Conservation (phyloP, 2,113 vertebrate genomes). For the Leucosticte australis region DNA sequence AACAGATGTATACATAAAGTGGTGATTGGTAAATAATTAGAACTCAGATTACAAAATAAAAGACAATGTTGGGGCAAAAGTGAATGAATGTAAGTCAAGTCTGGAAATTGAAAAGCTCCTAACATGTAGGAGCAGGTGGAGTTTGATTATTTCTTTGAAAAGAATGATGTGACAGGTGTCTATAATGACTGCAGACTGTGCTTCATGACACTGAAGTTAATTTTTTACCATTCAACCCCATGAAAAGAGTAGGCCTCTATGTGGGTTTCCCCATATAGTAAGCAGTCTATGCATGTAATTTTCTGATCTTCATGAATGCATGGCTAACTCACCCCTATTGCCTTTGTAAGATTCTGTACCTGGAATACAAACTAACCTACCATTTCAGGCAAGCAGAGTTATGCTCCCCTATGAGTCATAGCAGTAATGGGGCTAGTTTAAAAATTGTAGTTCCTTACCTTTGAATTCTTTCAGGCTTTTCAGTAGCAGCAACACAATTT, state of each 20-base stretch:
- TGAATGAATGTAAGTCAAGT: neutral
- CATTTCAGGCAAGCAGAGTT: neutral
- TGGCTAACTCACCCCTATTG: neutral
- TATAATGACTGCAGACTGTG: neutral
- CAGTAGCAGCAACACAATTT: neutral
- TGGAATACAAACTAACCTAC: neutral
- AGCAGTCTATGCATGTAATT: neutral
- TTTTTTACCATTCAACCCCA: neutral
- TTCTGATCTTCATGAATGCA: neutral
- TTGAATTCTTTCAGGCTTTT: conserved; percentile 1
- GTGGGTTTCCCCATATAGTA: neutral
- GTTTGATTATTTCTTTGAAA: neutral
- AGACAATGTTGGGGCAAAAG: neutral
- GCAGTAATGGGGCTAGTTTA: neutral
- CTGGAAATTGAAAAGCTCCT: neutral
- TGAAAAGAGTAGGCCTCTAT: neutral
- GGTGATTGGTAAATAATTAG: neutral
- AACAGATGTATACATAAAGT: neutral
- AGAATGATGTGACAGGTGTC: neutral
- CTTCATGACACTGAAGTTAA: neutral
- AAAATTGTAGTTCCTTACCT: neutral
- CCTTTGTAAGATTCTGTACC: neutral
- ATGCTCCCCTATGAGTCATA: neutral
- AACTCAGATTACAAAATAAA: neutral
- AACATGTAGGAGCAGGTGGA: neutral